Percentiles rank a stretch among this genome's conserved stretches.
These are phyloP conservation scores for Nothobranchius kuhntae DNA, from an alignment of 2,113 vertebrate species.

Conservation along the genomic window DNA sequence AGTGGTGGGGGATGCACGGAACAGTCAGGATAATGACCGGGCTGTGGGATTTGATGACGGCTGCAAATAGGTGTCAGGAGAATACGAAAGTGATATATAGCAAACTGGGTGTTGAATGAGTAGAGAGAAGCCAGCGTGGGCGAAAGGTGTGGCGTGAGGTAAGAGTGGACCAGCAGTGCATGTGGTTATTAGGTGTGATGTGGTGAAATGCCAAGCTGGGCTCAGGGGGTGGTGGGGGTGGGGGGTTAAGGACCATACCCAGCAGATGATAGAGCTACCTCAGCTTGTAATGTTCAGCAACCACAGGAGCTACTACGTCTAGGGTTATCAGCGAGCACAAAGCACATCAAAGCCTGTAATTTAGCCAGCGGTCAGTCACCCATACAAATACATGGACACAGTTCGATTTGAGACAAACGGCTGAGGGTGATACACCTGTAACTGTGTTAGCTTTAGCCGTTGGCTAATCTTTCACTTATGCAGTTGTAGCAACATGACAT, in stretches of 20 bases:
- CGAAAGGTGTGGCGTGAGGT: conserved; percentile 34
- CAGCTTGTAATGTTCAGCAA: conserved; percentile 77
- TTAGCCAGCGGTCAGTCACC: conserved; percentile 72
- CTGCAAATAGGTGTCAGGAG: conserved; percentile 58
- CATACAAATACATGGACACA: conserved; percentile 44
- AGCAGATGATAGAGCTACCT: conserved; percentile 68
- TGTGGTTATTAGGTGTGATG: conserved; percentile 46
- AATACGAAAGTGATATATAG: conserved; percentile 58
- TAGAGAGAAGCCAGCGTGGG: conserved; percentile 22
- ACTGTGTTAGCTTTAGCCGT: conserved; percentile 29
- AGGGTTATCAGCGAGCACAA: conserved; percentile 68
- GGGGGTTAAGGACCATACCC: conserved; percentile 27
- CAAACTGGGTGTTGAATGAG: conserved; percentile 44
- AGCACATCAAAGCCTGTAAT: conserved; percentile 81
- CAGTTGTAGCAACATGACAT: conserved; percentile 32
- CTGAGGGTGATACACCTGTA: conserved; percentile 56
- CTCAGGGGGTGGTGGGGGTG: conserved; percentile 10
- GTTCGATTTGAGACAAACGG: conserved; percentile 43
- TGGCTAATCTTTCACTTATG: conserved; percentile 30
- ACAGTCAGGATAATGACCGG: conserved; percentile 58
- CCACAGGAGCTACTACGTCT: conserved; percentile 75
- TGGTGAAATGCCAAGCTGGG: conserved; percentile 48
- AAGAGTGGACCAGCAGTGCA: conserved; percentile 31
- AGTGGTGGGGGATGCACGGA: conserved; percentile 34
- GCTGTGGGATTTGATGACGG: conserved; percentile 59